Evolutionary conservation across 2,113 vertebrate species (phyloP), one percentile per base, ranked within the genome.

Genomic region (Hemiprocne comata): DNA sequence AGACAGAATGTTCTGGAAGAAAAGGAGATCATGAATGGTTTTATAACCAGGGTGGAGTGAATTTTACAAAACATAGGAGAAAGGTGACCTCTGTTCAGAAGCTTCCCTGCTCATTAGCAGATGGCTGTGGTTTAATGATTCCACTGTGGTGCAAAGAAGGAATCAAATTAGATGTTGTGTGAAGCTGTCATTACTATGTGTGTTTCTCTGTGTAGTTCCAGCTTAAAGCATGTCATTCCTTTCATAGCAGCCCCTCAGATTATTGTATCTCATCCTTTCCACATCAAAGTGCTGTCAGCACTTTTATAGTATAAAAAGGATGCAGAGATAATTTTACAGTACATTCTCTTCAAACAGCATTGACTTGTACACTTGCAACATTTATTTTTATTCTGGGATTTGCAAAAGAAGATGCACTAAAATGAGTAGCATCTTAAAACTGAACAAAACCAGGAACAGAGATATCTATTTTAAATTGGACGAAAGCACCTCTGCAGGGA

Each of bases 81-180:
- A 93, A 53, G 36, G 69, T 95, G 93, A 93, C 91, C 86, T 95
- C 64, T 85, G 69, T 61, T 91, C 55, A 82, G 55, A 83, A 86
- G 72, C 51, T 38, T 95, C 55, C 87, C 36, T 92, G 61, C 51
- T 97, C 78, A 94, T 96, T 94, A 96, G 85, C 80, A 88, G 77
- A 87, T 79, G 51, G 54, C 76, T 89, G 7, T 46, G 48, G 84
- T 90, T 88, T 91, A 74, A 91, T 70, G 74, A 93, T 74, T 69
- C 50, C 31, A 13, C 44, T 38, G 64, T 88, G 73, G 67, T 86
- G n/a, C 11, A 78, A 73, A 94, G 74, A 85, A 17, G 50, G 76
- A 74, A 90, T 85, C 46, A 91, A 90, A 85, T 96, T 82, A 81
- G 25, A 50, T 79, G 62, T 87, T 89, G 77, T 87, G 72, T 84